phyloP scores from a whole-genome alignment of 2,113 vertebrate genomes.

The Sinocyclocheilus anshuiensis region DNA sequence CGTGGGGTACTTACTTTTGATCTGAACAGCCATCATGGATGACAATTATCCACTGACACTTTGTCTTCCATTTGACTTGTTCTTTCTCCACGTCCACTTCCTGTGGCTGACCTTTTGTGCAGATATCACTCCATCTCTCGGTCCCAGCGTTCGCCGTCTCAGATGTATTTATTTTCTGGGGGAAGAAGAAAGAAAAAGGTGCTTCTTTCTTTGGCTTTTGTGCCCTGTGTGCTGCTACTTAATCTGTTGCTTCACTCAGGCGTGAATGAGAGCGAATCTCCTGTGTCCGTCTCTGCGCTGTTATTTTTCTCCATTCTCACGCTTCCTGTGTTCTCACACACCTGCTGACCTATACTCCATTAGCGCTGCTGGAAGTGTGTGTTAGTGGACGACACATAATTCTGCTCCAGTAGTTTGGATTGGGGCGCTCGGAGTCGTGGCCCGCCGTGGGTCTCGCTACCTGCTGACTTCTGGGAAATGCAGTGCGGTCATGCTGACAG shows the following conservation, averaged over 20 bases:
- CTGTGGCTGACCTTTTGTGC: conserved; percentile 21
- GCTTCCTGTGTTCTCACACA: not conserved
- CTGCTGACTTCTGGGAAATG: not conserved
- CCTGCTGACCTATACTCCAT: conserved; percentile 29
- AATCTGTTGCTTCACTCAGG: conserved; percentile 39
- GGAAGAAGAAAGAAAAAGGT: conserved; percentile 2
- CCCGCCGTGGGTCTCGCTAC: not conserved
- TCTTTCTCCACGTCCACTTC: not conserved
- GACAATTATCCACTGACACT: conserved; percentile 10
- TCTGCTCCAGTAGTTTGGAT: conserved; percentile 9
- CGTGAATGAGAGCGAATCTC: conserved; percentile 10
- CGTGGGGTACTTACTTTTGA: conserved; percentile 10
- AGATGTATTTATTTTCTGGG: conserved; percentile 9
- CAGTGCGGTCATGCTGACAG: not conserved
- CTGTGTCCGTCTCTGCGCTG: not conserved
- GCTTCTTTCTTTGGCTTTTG: not conserved
- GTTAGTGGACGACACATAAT: not conserved
- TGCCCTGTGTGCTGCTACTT: not conserved
- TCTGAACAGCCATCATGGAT: conserved; percentile 35
- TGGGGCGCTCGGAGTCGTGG: not conserved
- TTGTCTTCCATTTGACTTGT: conserved; percentile 27
- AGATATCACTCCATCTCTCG: not conserved
- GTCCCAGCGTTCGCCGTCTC: not conserved
- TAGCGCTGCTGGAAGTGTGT: conserved; percentile 21
- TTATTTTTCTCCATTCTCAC: not conserved